Conservation (phyloP, 2,888 invertebrate genomes). For the Bimastos eiseni region DNA sequence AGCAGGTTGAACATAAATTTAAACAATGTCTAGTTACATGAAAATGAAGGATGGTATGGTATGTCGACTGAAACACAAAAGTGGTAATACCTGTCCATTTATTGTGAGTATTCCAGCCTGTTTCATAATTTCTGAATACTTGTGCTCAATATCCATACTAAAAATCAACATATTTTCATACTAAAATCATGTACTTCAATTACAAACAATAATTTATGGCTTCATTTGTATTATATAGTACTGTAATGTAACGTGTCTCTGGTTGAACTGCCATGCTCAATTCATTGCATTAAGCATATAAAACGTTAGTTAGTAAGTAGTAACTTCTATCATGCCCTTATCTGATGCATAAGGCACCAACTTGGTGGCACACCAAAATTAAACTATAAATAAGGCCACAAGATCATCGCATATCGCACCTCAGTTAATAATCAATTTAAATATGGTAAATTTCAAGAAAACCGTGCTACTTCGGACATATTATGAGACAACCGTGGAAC, state of each 20-base stretch:
- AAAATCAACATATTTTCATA: background rate
- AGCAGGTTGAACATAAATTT: background rate
- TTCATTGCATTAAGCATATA: background rate
- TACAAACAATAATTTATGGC: background rate
- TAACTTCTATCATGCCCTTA: too few relatives aligned
- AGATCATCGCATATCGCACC: too few relatives aligned
- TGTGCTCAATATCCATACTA: constrained; percentile 72
- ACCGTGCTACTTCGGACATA: too few relatives aligned
- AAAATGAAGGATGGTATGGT: background rate
- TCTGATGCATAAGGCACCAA: too few relatives aligned
- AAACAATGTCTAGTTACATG: background rate
- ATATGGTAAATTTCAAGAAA: too few relatives aligned
- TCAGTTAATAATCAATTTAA: too few relatives aligned
- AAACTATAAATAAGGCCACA: too few relatives aligned
- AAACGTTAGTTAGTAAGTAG: too few relatives aligned
- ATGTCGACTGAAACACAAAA: background rate
- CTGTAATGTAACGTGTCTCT: background rate
- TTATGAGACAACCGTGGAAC: too few relatives aligned
- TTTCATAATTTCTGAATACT: constrained; percentile 88
- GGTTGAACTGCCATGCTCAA: background rate
- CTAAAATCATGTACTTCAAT: too few relatives aligned
- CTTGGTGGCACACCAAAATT: too few relatives aligned
- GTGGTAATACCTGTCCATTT: constrained; percentile 67
- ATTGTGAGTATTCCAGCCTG: constrained; percentile 87
- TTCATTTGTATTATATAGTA: background rate